A percentile compares a stretch with the other conserved stretches of the same genome.
Conservation (phyloP, 2,797 vertebrate genomes). For the Okamejei kenojei region DNA sequence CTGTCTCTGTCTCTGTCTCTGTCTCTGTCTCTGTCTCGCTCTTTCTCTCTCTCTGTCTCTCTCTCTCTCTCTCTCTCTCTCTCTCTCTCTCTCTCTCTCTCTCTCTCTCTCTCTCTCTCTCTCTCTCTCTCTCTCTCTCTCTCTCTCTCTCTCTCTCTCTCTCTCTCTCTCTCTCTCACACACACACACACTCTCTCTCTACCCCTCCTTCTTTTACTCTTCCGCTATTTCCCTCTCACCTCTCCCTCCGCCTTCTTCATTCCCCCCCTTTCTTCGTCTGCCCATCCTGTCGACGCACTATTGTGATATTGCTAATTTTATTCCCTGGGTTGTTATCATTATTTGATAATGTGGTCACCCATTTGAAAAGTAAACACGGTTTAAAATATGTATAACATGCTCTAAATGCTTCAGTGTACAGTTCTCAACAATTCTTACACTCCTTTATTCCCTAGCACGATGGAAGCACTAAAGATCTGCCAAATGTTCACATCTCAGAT, state of each 20-base stretch:
- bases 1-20: too few relatives aligned
- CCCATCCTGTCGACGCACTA: background rate
- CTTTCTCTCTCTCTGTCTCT: background rate
- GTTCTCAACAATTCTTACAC: background rate
- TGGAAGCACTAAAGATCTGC: constrained; percentile 1
- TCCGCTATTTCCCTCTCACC: background rate
- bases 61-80: too few relatives aligned
- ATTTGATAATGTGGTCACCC: background rate
- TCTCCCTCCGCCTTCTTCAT: background rate
- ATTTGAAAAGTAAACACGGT: background rate
- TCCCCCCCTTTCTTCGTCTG: background rate
- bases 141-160: background rate
- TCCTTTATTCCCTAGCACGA: background rate
- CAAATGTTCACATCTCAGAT: constrained; percentile 14
- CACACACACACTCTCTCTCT: background rate
- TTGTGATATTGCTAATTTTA: background rate
- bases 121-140: background rate
- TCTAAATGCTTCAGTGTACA: background rate
- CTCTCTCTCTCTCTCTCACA: background rate
- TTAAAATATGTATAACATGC: background rate
- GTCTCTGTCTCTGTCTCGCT: too few relatives aligned
- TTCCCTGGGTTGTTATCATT: constrained; percentile 13
- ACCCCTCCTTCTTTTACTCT: background rate
- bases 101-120: constrained; percentile 13
- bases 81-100: background rate